These are phyloP conservation scores for Oncorhynchus tshawytscha DNA, from an alignment of 2,113 vertebrate genomes.

Conservation along the genomic window DNA sequence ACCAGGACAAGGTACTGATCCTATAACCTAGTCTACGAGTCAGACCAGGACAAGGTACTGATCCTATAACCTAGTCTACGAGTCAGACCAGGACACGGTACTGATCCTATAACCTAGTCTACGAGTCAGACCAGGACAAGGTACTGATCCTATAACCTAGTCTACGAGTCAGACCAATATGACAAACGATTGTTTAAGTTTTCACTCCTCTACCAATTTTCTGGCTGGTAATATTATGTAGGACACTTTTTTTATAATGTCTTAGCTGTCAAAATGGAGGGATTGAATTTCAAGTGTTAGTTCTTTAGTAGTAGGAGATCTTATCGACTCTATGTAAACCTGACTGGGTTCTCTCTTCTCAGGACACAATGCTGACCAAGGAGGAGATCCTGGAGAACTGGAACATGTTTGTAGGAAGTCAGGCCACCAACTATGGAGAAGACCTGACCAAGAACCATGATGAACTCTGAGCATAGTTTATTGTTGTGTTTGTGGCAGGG, in stretches of 20 bases:
- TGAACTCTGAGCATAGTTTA: conserved; percentile 81
- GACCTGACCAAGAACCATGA: conserved; percentile 94
- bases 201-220: no score
- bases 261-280: no score
- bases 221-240: no score
- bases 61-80: no score
- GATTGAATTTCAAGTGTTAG: no score
- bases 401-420: conserved; percentile 99
- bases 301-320: no score
- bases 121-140: conserved; percentile 92
- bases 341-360: conserved; percentile 1
- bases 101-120: conserved; percentile 75
- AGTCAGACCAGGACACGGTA: conserved; percentile 81
- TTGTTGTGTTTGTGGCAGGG: background rate
- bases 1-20: no score
- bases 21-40: no score
- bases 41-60: no score
- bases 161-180: no score
- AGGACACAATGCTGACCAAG: conserved; percentile 92
- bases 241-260: background rate
- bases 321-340: background rate
- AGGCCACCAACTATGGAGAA: conserved; percentile 97
- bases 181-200: no score
- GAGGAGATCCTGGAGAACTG: conserved; percentile 96
- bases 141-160: conserved; percentile 59